phyloP scores from a whole-genome alignment of 2,113 vertebrate genomes.

The Anolis sagrei region DNA sequence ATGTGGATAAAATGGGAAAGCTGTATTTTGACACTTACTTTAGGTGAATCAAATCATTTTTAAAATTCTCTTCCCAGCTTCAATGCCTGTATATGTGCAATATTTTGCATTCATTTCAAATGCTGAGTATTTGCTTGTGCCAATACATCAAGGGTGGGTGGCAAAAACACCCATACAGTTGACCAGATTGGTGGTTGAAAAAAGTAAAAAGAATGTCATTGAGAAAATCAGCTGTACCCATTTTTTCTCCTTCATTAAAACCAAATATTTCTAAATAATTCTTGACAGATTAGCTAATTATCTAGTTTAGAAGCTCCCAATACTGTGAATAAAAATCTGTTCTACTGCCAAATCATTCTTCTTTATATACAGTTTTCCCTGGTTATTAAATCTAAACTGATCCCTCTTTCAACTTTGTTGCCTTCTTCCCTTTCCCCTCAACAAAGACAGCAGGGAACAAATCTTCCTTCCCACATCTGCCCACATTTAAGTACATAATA shows the following conservation, averaged over 20 bases:
- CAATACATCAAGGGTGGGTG: not conserved
- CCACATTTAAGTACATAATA: not conserved
- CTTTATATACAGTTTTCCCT: slow-evolving; percentile 3
- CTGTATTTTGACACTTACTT: not conserved
- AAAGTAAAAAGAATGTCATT: not conserved
- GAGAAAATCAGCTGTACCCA: not conserved
- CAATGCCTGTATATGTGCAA: not conserved
- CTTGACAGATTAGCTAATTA: slow-evolving; percentile 22
- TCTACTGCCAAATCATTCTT: not conserved
- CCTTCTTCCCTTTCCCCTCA: not conserved
- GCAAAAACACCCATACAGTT: not conserved
- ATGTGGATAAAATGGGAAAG: not conserved
- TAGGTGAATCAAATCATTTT: too few relatives aligned
- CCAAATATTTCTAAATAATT: slow-evolving; percentile 21
- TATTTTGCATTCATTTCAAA: not conserved
- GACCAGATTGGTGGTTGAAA: not conserved
- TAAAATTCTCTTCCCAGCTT: not conserved
- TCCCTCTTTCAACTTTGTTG: not conserved
- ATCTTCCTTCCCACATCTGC: not conserved
- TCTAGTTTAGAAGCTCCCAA: not conserved
- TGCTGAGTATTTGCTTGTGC: not conserved
- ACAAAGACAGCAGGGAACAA: not conserved
- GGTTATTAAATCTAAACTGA: slow-evolving; percentile 4
- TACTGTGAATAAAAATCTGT: not conserved
- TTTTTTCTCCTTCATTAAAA: not conserved